phyloP scores from a whole-genome alignment of 1,140 invertebrate genomes.

The Thalassaphorura encarpata region DNA sequence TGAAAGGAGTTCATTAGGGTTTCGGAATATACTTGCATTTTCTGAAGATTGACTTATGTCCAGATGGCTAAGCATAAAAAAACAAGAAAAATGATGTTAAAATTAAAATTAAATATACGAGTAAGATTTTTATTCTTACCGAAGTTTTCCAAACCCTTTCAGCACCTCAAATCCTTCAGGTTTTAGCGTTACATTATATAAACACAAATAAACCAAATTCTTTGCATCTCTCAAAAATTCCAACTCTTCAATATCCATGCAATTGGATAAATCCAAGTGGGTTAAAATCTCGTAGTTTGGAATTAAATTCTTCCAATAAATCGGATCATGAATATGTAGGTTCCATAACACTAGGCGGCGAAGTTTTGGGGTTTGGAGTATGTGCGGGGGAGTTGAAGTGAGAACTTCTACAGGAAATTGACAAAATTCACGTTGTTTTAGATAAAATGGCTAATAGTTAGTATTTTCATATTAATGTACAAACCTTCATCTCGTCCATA shows the following conservation, averaged over 20 bases:
- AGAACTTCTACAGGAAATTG: no score
- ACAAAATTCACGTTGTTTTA: no score
- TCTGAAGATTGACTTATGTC: conserved; percentile 56
- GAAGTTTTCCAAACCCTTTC: conserved; percentile 35
- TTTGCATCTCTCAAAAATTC: conserved; percentile 48
- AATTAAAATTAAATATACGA: neutral
- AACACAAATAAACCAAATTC: conserved; percentile 57
- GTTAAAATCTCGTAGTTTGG: conserved; percentile 45
- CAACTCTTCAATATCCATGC: conserved; percentile 46
- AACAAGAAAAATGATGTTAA: conserved; percentile 3
- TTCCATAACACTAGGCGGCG: conserved; percentile 10
- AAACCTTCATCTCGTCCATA: no score
- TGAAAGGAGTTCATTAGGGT: conserved; percentile 44
- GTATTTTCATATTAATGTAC: no score
- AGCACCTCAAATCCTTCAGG: conserved; percentile 6
- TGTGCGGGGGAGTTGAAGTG: neutral
- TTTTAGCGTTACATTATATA: conserved; percentile 55
- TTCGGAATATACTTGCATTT: conserved; percentile 13
- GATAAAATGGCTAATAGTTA: no score
- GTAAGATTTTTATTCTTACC: conserved; percentile 39
- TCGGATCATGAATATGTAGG: conserved; percentile 7
- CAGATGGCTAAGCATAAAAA: conserved; percentile 51
- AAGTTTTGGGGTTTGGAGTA: no score
- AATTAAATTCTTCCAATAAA: conserved; percentile 15
- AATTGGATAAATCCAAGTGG: conserved; percentile 69